Base-by-base conservation (phyloP, 2,888 invertebrate genomes). In the Deilephila porcellus region DNA sequence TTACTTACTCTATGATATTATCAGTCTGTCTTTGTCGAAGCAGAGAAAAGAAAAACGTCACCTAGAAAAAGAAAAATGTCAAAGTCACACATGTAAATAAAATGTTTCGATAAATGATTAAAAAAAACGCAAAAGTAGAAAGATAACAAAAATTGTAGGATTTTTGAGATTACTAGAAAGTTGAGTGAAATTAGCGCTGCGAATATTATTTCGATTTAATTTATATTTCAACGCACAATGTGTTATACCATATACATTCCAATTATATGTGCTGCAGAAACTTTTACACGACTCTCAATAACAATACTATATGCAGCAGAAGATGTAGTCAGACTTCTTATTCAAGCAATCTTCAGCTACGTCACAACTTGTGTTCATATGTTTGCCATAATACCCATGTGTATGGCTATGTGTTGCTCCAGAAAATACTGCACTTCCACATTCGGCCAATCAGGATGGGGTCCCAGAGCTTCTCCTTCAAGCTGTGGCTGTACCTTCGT, bases 281-380 rank as follows among this genome's bases (percentile, higher is more conserved):
- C 79, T 70, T 56, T 84, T 25, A 74, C 82, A 4, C 81, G 88
- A 34, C 32, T 85, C 3, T 60, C 87, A 4, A 73, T 86, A 45
- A 82, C 82, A 1, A 6, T 81, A 7, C 45, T 87, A 5, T 81
- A 82, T 17, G 85, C 85, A 1, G 32, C 81, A 5, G 88, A 89
- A 82, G 86, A 88, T 72, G 53, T 89, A 19, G 56, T 84, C 53
- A 82, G 85, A 17, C 70, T 85, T 63, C 6, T 78, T 0, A 77
- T 89, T 19, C 79, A 83, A n/a, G 79, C 81, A 0, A 60, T 86
- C 4, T 81, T 86, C 62, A 81, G 70, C 52, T 86, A 83, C 63
- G n/a, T 87, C 17, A 80, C 86, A 0, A 79, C 76, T 0, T 67
- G 77, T 25, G 20, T 86, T 2, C 85, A 87, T 8, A 76, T 79